Percentiles rank a stretch among this genome's conserved stretches.
These are phyloP conservation scores for Ostrea denselamellosa DNA, from an alignment of 1,140 invertebrate species.

Conservation along the genomic window DNA sequence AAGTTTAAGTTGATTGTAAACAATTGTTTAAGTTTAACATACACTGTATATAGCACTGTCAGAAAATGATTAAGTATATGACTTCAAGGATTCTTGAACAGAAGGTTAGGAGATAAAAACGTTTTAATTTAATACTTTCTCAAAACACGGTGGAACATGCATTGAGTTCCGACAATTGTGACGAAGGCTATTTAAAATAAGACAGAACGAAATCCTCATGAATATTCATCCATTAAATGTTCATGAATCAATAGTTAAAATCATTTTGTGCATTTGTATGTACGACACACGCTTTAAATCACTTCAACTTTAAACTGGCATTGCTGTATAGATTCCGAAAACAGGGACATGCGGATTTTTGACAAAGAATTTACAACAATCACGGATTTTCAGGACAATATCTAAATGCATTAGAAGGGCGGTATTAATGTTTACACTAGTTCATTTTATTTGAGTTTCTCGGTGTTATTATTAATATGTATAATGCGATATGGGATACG, in stretches of 20 bases:
- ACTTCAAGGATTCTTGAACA: neutral
- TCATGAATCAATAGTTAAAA: neutral
- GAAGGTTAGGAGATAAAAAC: neutral
- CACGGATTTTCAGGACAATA: slow-evolving; percentile 16
- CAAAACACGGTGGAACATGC: neutral
- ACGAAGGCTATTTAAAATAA: neutral
- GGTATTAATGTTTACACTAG: slow-evolving; percentile 7
- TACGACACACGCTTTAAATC: slow-evolving; percentile 10
- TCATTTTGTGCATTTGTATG: slow-evolving; percentile 18
- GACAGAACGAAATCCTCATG: neutral
- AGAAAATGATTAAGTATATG: neutral
- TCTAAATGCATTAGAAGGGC: slow-evolving; percentile 29
- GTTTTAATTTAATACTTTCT: neutral
- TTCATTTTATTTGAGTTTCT: slow-evolving; percentile 32
- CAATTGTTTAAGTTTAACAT: neutral
- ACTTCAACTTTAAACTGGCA: neutral
- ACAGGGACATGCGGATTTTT: neutral
- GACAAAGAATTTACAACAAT: neutral
- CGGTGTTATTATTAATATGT: slow-evolving; percentile 33
- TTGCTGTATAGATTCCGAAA: neutral
- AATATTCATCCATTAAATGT: slow-evolving; percentile 22
- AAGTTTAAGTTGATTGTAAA: slow-evolving; percentile 10
- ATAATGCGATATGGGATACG: slow-evolving; percentile 2
- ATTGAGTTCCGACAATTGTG: neutral
- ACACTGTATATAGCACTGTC: neutral